Conservation (phyloP, 2,113 vertebrate species). For the Stigmatopora nigra region DNA sequence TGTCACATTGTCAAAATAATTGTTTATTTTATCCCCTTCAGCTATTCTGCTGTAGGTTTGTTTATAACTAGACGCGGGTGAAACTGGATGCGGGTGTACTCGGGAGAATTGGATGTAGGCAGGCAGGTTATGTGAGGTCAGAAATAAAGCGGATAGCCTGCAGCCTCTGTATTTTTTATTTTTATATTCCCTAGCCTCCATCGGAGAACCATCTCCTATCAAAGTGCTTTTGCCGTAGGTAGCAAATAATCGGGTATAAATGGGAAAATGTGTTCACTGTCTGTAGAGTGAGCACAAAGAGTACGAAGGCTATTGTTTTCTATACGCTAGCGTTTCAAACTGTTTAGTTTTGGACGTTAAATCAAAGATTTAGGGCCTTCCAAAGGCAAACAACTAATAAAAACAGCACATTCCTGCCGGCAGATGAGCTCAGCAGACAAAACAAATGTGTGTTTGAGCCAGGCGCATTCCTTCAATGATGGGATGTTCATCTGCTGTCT, state of each 20-base stretch:
- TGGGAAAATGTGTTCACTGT: conserved; percentile 6
- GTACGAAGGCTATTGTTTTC: not conserved
- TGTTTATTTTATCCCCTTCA: not conserved
- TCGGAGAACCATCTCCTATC: conserved; percentile 23
- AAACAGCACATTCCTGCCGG: conserved; percentile 42
- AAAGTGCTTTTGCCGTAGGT: conserved; percentile 44
- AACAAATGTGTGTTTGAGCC: conserved; percentile 37
- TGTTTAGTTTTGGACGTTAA: conserved; percentile 20
- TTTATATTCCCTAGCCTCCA: conserved; percentile 29
- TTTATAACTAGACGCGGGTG: conserved; percentile 28
- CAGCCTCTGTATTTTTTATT: conserved; percentile 19
- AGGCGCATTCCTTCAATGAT: conserved; percentile 42
- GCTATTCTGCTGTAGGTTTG: conserved; percentile 4
- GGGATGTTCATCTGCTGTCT: conserved; percentile 41
- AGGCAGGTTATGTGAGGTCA: conserved; percentile 43
- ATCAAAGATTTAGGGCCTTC: conserved; percentile 42
- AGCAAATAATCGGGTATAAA: conserved; percentile 29
- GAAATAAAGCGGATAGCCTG: conserved; percentile 32
- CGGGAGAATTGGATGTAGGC: conserved; percentile 1
- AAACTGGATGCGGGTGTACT: conserved; percentile 15
- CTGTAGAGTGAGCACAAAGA: conserved; percentile 15
- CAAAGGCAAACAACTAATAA: conserved; percentile 36
- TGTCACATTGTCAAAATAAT: too few relatives aligned
- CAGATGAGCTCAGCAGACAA: conserved; percentile 36
- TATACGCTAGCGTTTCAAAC: not conserved